Evolutionary conservation across 2,113 vertebrate genomes (phyloP), one percentile per base, ranked within the genome.

Genomic region (Triplophysa rosa): DNA sequence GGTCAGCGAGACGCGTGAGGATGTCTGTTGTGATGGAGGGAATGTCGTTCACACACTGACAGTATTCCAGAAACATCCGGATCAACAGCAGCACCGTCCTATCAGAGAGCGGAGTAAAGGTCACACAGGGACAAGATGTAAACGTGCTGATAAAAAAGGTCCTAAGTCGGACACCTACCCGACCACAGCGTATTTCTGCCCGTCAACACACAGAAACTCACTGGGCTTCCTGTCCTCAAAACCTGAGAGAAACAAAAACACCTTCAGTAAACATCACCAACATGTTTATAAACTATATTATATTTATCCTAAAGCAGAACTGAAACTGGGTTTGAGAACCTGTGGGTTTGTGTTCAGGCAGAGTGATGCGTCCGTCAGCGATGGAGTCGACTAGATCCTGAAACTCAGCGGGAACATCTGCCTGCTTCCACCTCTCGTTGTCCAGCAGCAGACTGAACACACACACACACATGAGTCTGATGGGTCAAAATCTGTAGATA

Each of bases 391-490:
- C 97, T 58, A 99, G 94, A 83, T 98, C 94, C 91, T 99, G 98
- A 85, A 99, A 99, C 89, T 99, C 98, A 0, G 94, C 93, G 1
- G 98, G 96, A 82, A 99, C 98, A 79, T 99, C 98, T 0, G 97
- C 98, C 91, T 99, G 98, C 66, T 99, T 99, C 98, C 98, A 99
- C 58, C 97, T 95, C 84, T 99, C 98, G 0, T 97, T 98, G 82
- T 99, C 98, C 88, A 99, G 84, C 67, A 99, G 94, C 12, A 99
- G 93, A 87, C 98, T 99, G 85, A 13, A 70, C 24, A 70, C 52
- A 58, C 42, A 78, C 40, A 72, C 19, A 64, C 29, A 54, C 13
- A 75, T 16, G 67, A 49, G 66, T 33, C 67, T n/a, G 52, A 64
- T 49, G 8, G 24, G 1, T 13, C 12, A 63, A 16, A 17, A 40